These are phyloP conservation scores for Ypsolopha sequella DNA, from an alignment of 2,888 invertebrate species.

Conservation along the genomic window DNA sequence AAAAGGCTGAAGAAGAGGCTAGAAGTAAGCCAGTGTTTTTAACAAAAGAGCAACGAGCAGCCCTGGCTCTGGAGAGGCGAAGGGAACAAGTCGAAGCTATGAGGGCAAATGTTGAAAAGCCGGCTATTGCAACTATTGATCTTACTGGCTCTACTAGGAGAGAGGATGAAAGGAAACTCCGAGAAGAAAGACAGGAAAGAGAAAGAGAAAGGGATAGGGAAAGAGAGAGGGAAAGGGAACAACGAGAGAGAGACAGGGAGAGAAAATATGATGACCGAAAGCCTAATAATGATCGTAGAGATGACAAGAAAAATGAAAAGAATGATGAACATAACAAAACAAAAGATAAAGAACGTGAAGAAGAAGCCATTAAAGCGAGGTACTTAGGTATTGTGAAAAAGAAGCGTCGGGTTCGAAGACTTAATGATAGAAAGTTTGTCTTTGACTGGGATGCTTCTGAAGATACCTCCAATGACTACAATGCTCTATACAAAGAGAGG, in stretches of 20 bases:
- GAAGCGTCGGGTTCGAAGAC: slow-evolving; percentile 89
- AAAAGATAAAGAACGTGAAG: slow-evolving; percentile 92
- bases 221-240: slow-evolving; percentile 74
- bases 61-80: slow-evolving; percentile 88
- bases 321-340: slow-evolving; percentile 67
- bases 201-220: slow-evolving; percentile 56
- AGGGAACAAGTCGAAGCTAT: slow-evolving; percentile 90
- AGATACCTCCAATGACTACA: slow-evolving; percentile 98
- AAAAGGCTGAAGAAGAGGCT: slow-evolving; percentile 95
- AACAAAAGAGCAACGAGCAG: slow-evolving; percentile 94
- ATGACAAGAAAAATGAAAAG: slow-evolving; percentile 50
- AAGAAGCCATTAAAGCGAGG: slow-evolving; percentile 95
- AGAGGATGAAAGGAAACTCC: slow-evolving; percentile 50
- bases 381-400: slow-evolving; percentile 95
- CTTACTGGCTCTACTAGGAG: slow-evolving; percentile 62
- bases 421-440: slow-evolving; percentile 99
- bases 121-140: slow-evolving; percentile 53
- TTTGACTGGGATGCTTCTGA: slow-evolving; percentile 99
- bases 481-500: slow-evolving; percentile 94
- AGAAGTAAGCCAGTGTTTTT: slow-evolving; percentile 97
- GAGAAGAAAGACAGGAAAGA: slow-evolving; percentile 49
- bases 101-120: slow-evolving; percentile 73
- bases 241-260: slow-evolving; percentile 71
- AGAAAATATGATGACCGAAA: slow-evolving; percentile 66
- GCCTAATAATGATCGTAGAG: slow-evolving; percentile 56